Evolutionary conservation across 2,113 vertebrate genomes (phyloP).

Genomic region (Myrmecobius fasciatus): DNA sequence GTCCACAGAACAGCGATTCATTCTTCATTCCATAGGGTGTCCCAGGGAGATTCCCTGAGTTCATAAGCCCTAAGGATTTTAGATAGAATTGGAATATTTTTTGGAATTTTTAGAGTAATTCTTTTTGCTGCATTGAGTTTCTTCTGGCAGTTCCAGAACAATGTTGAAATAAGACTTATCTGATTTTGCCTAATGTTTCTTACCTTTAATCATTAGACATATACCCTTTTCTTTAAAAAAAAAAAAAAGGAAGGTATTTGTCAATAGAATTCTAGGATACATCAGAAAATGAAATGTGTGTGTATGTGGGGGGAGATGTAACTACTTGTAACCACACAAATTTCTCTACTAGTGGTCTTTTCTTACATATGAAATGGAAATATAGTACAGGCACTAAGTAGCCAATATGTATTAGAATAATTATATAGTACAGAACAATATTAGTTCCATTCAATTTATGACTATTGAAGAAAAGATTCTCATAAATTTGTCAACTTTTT

Average conservation of each 20-base stretch:
- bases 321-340: neutral
- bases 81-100: neutral
- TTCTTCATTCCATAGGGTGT: neutral
- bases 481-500: conserved; percentile 2
- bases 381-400: conserved; percentile 48
- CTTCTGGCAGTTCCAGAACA: neutral
- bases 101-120: neutral
- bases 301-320: neutral
- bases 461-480: conserved; percentile 32
- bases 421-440: neutral
- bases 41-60: neutral
- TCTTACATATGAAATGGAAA: conserved; percentile 16
- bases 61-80: neutral
- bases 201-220: neutral
- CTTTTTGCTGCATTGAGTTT: neutral
- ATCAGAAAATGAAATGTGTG: neutral
- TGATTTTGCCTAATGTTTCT: neutral
- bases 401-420: conserved; percentile 45
- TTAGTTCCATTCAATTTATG: conserved; percentile 14
- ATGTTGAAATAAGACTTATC: too few relatives aligned
- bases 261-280: neutral
- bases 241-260: neutral
- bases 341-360: neutral
- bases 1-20: neutral
- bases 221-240: too few relatives aligned